Evolutionary conservation across 2,113 vertebrate species (phyloP), one percentile per base, ranked within the genome.

Genomic region (Pyxicephalus adspersus): DNA sequence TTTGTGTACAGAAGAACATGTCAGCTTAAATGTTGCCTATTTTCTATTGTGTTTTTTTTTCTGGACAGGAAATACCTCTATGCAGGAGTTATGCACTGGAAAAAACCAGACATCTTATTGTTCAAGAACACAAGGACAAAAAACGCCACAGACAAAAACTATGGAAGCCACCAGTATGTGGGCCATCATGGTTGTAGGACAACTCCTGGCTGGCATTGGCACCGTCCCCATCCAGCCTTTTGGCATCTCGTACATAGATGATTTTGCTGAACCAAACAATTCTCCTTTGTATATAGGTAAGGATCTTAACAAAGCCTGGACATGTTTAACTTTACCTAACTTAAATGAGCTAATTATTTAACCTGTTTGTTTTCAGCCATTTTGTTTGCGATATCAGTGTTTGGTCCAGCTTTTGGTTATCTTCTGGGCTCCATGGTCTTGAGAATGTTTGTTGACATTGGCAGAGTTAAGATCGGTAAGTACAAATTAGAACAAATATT

Each of bases 191-290:
- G 94, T 92, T 66, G 86, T 89, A 0, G 97, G 96, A 25, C 98
- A 99, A 89, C 89, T 98, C 83, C 89, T 98, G 83, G 98, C 96
- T 0, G 98, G 98, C 0, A 88, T 98, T 0, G 98, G 97, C 26
- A 96, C 97, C 0, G 97, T 98, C 70, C 98, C 98, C 83, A 97
- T 99, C 79, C 98, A 99, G 83, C 98, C 98, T 0, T 99, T 96
- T 18, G 98, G 98, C 0, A 98, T 99, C 50, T 98, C 98, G 66
- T 99, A 97, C 0, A 94, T 99, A 6, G 97, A 99, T 0, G 96
- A 99, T 86, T 99, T 96, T 9, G 94, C 98, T 1, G 92, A 94
- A 0, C 88, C 92, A 38, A 94, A 89, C 71, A 98, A 97, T 83
- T 98, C 98, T 0, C 91, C 97, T 0, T 90, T 98, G 0, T 98